These are phyloP conservation scores for Scomber scombrus DNA, from an alignment of 2,113 vertebrate genomes.

Conservation along the genomic window DNA sequence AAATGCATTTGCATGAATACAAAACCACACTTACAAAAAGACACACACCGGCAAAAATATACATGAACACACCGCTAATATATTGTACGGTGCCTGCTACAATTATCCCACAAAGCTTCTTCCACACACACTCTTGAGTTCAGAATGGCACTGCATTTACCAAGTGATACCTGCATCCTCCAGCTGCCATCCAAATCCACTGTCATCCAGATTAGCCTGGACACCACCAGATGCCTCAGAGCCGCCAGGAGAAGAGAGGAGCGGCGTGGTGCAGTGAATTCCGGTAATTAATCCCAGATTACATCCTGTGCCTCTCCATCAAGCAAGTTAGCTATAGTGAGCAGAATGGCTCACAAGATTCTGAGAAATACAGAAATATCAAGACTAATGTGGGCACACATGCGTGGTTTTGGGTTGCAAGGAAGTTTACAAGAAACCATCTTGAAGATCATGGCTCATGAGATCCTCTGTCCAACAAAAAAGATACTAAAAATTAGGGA, in stretches of 20 bases:
- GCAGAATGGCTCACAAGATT: slow-evolving; percentile 30
- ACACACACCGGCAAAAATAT: slow-evolving; percentile 6
- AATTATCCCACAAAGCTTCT: slow-evolving; percentile 33
- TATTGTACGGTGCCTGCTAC: slow-evolving; percentile 2
- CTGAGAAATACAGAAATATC: slow-evolving; percentile 38
- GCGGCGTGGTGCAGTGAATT: slow-evolving; percentile 57
- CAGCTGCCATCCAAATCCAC: slow-evolving; percentile 77
- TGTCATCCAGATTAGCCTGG: slow-evolving; percentile 79
- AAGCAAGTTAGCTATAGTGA: slow-evolving; percentile 64
- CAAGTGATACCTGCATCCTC: slow-evolving; percentile 63
- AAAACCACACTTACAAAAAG: slow-evolving; percentile 35
- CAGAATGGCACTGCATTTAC: slow-evolving; percentile 26
- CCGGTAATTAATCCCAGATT: slow-evolving; percentile 83
- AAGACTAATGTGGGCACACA: slow-evolving; percentile 32
- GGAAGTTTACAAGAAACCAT: slow-evolving; percentile 34
- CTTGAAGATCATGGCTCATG: slow-evolving; percentile 31
- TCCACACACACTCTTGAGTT: slow-evolving; percentile 3
- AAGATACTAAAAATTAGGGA: background rate
- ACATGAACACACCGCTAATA: slow-evolving; percentile 1
- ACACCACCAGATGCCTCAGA: slow-evolving; percentile 71
- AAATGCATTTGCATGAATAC: slow-evolving; percentile 40
- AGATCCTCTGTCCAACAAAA: background rate
- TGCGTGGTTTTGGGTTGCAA: slow-evolving; percentile 25
- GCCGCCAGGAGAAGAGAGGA: slow-evolving; percentile 58
- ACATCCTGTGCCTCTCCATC: slow-evolving; percentile 77